Evolutionary conservation across 53 echinoderm and acorn worm species (phyloP), one percentile per base, ranked within the genome.

Genomic region (Pentamera pediparva): DNA sequence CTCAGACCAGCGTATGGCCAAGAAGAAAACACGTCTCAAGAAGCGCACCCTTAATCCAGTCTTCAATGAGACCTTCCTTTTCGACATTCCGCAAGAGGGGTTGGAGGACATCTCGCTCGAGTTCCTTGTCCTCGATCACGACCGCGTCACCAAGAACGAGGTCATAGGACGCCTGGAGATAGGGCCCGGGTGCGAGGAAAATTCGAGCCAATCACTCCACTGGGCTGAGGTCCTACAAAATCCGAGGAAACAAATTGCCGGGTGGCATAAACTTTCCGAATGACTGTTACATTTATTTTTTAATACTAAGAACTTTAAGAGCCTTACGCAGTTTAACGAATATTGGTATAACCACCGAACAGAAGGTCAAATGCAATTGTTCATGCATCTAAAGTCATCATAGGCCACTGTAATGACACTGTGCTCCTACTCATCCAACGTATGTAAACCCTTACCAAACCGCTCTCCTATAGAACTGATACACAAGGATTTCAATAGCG

Each of bases 61-160:
- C 57, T 98, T 98, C 86, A 98, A 98, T 71, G 98, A 98, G 65
- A 91, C 98, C 63, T 98, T 98, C 84, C 86, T 98, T 62, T 98
- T 98, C 74, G 98, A 98, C 55, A 88, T 98, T 53, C 96, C 96
- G 9, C 79, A 88, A 39, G 96, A 96, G 22, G 96, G 96, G 26
- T 75, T 96, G 18, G 88, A 98, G 61, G 76, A 92, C 31, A 86
- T 98, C 84, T 88, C 85, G 62, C 78, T 98, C 32, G 98, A 98
- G 62, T 98, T 98, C 49, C 98, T 91, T 84, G 84, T 98, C 56
- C 84, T 98, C 25, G 98, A 98, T 39, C 98, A 98, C 75, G 91
- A 98, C 32, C 91, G 98, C 6, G 98, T 98, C 52, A 98, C 91
- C 56, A 98, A 98, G 91, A 98, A 98, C 39, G 91, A 92, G 77